Evolutionary conservation across 2,113 vertebrate genomes (phyloP), one percentile per base, ranked within the genome.

Genomic region (Colius striatus): DNA sequence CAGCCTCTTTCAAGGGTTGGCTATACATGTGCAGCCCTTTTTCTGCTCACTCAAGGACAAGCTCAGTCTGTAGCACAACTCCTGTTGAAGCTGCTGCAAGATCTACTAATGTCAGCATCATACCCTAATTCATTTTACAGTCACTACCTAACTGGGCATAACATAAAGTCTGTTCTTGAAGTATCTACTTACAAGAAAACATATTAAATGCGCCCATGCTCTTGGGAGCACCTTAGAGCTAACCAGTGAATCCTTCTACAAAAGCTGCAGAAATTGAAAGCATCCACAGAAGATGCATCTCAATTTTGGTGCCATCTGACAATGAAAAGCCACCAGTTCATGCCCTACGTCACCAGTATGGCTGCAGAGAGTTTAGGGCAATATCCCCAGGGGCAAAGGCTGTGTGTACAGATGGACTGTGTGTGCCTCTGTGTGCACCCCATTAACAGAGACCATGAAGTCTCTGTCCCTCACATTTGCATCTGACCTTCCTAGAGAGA

Each of bases 21-120:
- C 47, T 71, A 0, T 34, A 41, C 21, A 22, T 2, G 2, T 25
- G 10, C 16, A 71, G 53, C 41, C 47, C 61, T 87, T 90, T 51
- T 34, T 34, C 32, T 63, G 10, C 10, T 67, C 13, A 2, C 58
- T 53, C 0, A 0, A 55, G 58, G n/a, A 4, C 1, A 1, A 80
- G 16, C 21, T 77, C 65, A 77, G 18, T 3, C 38, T 2, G 1
- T 6, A 38, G 58, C 50, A 53, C 47, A 71, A 16, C 43, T 76
- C 16, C 48, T 32, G 30, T n/a, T 36, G 43, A 63, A 62, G 36
- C 25, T 0, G 0, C n/a, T 62, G 16, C 27, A 53, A 79, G 36
- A 23, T 63, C 78, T 81, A 21, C 29, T 27, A 3, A 74, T 18
- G 14, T 10, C 80, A 65, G 18, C 36, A 72, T 23, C 9, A 2